Percentiles rank a stretch among this genome's conserved stretches.
Conservation (phyloP, 2,797 vertebrate species). For the Labeo calbasu region DNA sequence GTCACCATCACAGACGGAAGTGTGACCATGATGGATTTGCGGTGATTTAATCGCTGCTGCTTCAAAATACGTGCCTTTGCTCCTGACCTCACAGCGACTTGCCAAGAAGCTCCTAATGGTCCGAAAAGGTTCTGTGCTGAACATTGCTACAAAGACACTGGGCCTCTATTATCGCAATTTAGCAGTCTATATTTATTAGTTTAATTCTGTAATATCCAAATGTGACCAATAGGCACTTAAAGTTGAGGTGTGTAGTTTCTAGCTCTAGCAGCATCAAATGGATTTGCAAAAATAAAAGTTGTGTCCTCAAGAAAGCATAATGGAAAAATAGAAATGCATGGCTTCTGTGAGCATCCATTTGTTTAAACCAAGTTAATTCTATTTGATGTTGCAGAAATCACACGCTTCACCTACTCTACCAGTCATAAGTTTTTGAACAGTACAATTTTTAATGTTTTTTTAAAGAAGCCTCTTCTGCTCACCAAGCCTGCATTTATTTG, state of each 20-base stretch:
- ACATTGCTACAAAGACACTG: not conserved
- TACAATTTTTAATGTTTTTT: too few relatives aligned
- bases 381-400: not conserved
- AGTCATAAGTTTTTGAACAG: too few relatives aligned
- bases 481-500: too few relatives aligned
- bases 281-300: not conserved
- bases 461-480: too few relatives aligned
- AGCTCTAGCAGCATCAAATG: not conserved
- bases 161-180: not conserved
- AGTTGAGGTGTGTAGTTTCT: not conserved
- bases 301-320: not conserved
- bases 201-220: not conserved
- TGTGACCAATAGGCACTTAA: not conserved
- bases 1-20: conserved; percentile 82
- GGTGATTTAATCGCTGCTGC: conserved; percentile 72
- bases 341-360: not conserved
- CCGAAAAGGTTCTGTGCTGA: not conserved
- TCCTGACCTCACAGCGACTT: conserved; percentile 1
- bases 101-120: conserved; percentile 26
- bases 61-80: conserved; percentile 34
- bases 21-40: conserved; percentile 88
- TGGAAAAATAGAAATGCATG: not conserved
- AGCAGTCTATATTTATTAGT: not conserved
- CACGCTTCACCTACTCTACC: not conserved
- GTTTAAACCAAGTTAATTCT: not conserved